Base-by-base conservation (phyloP, 2,888 invertebrate species). In the Lasioglossum pauxillum region DNA sequence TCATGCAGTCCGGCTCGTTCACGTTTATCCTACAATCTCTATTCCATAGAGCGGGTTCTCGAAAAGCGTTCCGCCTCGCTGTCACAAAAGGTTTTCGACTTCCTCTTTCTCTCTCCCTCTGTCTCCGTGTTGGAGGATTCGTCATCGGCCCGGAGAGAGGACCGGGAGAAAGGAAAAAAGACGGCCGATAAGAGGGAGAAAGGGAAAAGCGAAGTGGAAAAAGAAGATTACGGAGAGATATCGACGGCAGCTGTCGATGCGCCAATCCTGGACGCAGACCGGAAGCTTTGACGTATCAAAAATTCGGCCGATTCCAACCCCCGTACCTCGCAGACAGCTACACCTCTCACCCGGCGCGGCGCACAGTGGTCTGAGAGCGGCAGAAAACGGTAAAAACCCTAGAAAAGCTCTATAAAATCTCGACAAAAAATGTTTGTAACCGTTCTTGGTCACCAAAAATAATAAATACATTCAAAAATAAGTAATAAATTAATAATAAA, bases 1-100 rank as follows among this genome's bases (percentile, higher is more conserved):
- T 87, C 86, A 81, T 83, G 80, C 86, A 76, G 86, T 73, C 81
- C 84, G 53, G 60, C 35, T 74, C 74, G 74, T 67, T 75, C 53
- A 80, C 82, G n/a, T 57, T 57, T 86, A 87, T 87, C 87, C 57
- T 57, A 41, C 80, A 53, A 86, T 87, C 87, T 83, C 53, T 53
- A 80, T 76, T 75, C 72, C 69, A 72, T 73, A 73, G 75, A 57
- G 53, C 49, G 27, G 67, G 57, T 31, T 35, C 64, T 69, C 69
- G 60, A 75, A 49, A 41, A 57, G 19, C 75, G 64, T 77, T 83
- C 76, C 83, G 75, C 57, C 76, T 46, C 49, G 71, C 77, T 69
- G 72, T 74, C 76, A 38, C 73, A 71, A 76, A 75, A 75, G 60
- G 44, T 72, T 71, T 27, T 53, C n/a, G 53, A n/a, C 23, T 53